Base-by-base conservation (phyloP, 2,797 vertebrate genomes). In the Zenarchopterus dispar region DNA sequence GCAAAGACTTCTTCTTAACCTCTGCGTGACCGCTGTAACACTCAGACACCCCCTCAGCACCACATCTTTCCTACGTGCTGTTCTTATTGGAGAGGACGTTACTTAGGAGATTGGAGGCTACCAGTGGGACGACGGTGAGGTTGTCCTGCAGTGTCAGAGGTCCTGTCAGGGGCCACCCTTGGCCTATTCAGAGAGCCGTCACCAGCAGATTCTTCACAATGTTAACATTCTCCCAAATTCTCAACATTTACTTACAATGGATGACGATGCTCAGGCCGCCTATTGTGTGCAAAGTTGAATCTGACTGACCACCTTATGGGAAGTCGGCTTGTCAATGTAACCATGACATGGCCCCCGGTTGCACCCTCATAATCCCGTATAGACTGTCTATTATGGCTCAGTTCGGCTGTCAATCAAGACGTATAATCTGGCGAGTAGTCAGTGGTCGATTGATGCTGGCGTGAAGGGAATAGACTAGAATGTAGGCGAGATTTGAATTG, bases 141-240 rank as follows among this genome's bases (percentile, higher is more conserved):
- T 84, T 63, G 77, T 56, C 65, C 86, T 63, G 77, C 51, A 0
- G 85, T 86, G 93, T 93, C 91, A 92, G 74, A 89, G 93, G 92
- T 91, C 88, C 86, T 56, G 75, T 67, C 69, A 72, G 65, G 80
- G 89, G 86, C 86, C 89, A 86, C 71, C 74, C 62, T 48, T 31
- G 69, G 46, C 58, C 82, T 26, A 76, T 91, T 92, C 87, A 92
- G 41, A 50, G 45, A 84, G 75, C 89, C 77, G 86, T 90, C 92
- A 85, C 72, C 70, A 84, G 85, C 86, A 90, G 88, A 93, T 93
- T 93, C 90, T 88, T 91, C 75, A 88, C 90, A 92, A 85, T 89
- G 86, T 90, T 92, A 92, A 91, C 92, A 92, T 92, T 93, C 86
- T 88, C 82, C 74, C 77, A 74, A 87, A 90, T 89, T 92, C 89